Evolutionary conservation across 2,113 vertebrate genomes (phyloP), one percentile per base, ranked within the genome.

Genomic region (Pelmatolapia mariae): DNA sequence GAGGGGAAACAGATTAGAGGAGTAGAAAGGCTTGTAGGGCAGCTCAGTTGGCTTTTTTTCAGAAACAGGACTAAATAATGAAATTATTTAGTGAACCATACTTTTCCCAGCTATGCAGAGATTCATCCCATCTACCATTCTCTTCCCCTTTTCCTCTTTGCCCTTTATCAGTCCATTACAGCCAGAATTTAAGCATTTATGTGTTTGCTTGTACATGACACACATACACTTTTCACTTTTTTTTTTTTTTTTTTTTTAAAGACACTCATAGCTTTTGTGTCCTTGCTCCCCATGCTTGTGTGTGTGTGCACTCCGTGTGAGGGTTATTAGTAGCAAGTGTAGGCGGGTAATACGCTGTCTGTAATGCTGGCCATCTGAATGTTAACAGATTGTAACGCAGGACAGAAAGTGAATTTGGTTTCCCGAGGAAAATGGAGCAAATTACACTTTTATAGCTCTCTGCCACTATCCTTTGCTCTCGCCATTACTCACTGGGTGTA

Each of bases 391-490:
- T 95, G 94, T 95, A 95, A 94, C 88, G 78, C 91, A 90, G 89
- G 91, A 90, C 87, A 92, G 89, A 94, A 93, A 94, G 94, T 93
- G 95, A 96, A 96, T 96, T 96, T 96, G 93, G 92, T 95, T 96
- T 96, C 91, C 90, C 15, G 84, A 93, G 93, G 93, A 97, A 96
- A 97, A 95, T 94, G 91, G 93, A 96, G 93, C 95, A 97, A 96
- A 97, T 96, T 95, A 95, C 95, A 95, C 95, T 97, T 96, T 96
- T 96, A 96, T 95, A 96, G 96, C 94, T 90, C 91, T 96, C 94
- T 96, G 95, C 94, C 96, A 96, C 94, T 94, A 94, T 96, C 90
- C 90, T 94, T 94, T 93, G 92, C 91, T 95, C 86, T 87, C 53
- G 66, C 93, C 94, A 96, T 96, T 96, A 96, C 93, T 96, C 95